phyloP scores from a whole-genome alignment of 2,113 vertebrate species.

The Pseudorectes ferrugineus region DNA sequence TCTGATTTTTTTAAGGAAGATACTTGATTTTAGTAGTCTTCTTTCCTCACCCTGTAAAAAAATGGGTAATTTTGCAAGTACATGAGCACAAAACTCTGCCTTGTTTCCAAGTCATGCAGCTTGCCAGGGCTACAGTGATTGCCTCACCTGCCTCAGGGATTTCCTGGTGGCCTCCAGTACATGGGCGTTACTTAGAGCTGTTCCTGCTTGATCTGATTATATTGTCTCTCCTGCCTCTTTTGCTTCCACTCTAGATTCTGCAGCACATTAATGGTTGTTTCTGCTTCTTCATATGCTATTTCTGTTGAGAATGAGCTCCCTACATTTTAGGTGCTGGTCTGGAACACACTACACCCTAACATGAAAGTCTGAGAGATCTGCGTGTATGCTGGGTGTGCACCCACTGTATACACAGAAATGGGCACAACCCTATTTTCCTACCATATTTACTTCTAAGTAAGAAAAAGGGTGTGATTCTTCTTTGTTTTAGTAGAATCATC shows the following conservation, averaged over 20 bases:
- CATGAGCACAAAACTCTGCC: neutral
- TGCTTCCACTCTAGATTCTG: neutral
- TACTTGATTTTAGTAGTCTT: neutral
- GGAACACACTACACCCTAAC: rapidly evolving
- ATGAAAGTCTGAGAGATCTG: neutral
- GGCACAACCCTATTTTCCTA: neutral
- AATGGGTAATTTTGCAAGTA: neutral
- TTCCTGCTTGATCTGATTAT: neutral
- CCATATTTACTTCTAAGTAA: neutral
- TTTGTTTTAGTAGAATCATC: neutral
- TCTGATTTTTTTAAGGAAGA: neutral
- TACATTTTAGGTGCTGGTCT: neutral
- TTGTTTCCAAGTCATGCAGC: neutral
- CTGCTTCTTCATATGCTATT: neutral
- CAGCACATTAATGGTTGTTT: neutral
- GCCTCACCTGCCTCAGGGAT: neutral
- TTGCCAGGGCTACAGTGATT: neutral
- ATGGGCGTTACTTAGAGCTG: neutral
- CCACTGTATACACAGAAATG: neutral
- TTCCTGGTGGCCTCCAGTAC: neutral
- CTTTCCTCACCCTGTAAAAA: neutral
- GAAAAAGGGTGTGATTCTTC: neutral
- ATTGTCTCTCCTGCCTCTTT: neutral
- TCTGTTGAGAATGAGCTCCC: rapidly evolving
- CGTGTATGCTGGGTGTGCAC: rapidly evolving